These are phyloP conservation scores for Penaeus indicus DNA, from an alignment of 1,140 invertebrate genomes.

Conservation along the genomic window DNA sequence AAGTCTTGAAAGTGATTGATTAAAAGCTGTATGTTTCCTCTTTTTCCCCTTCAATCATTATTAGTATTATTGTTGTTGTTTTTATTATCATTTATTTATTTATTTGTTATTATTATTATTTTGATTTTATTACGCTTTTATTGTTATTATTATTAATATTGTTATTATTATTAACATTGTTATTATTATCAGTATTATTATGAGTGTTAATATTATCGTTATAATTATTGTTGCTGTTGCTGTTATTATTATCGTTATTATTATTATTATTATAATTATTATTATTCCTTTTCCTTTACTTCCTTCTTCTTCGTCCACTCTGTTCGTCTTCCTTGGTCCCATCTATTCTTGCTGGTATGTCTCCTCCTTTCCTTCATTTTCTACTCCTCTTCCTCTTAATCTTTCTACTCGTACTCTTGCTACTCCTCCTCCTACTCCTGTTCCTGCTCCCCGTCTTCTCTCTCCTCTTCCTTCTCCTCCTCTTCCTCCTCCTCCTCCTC, in stretches of 20 bases:
- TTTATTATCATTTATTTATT: no score
- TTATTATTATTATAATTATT: constrained; percentile 3
- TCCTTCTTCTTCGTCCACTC: no score
- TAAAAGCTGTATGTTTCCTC: not conserved
- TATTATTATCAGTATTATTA: no score
- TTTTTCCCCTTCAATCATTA: not conserved
- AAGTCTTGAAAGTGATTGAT: not conserved
- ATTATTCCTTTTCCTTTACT: constrained; percentile 18
- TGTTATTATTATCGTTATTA: not conserved
- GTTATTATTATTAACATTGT: no score
- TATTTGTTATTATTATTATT: no score
- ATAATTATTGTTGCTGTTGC: constrained; percentile 33
- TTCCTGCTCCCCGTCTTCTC: no score
- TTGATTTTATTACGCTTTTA: no score
- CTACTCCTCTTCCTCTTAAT: not conserved
- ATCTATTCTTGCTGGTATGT: not conserved
- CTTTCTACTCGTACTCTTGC: not conserved
- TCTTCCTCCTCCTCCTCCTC: not conserved
- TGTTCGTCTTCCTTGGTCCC: no score
- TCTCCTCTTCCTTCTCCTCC: not conserved
- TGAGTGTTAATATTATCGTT: constrained; percentile 9
- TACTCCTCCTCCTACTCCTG: not conserved
- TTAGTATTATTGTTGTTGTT: no score
- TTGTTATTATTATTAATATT: no score
- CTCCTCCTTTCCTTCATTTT: not conserved